Conservation (phyloP, 2,113 vertebrate species). For the Melanerpes formicivorus region DNA sequence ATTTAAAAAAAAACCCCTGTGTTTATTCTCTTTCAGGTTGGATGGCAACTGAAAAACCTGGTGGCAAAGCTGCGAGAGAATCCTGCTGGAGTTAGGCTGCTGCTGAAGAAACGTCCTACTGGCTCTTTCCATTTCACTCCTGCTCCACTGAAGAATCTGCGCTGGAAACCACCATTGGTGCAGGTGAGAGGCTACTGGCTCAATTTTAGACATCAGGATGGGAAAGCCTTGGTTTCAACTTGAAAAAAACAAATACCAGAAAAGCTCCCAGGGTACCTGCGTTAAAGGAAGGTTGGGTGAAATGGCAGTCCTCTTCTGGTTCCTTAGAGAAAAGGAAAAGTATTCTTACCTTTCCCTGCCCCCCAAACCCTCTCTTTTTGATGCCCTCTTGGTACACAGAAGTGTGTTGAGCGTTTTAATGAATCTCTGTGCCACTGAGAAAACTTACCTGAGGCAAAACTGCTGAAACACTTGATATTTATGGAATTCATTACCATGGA, state of each 20-base stretch:
- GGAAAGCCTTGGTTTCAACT: background rate
- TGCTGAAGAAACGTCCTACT: conserved; percentile 91
- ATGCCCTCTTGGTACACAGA: background rate
- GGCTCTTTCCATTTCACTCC: conserved; percentile 84
- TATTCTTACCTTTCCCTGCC: background rate
- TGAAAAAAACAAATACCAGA: background rate
- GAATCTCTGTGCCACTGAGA: background rate
- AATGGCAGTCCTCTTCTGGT: background rate
- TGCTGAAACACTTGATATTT: background rate
- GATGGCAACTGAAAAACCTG: conserved; percentile 95
- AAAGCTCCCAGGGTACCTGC: background rate
- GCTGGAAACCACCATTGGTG: conserved; percentile 91
- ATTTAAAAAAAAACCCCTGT: background rate
- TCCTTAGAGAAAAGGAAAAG: background rate
- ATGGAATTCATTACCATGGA: background rate
- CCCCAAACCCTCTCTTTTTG: background rate
- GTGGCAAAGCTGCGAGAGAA: conserved; percentile 89
- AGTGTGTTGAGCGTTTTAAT: background rate
- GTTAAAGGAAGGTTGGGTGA: background rate
- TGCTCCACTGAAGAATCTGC: conserved; percentile 90
- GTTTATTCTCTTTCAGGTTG: conserved; percentile 81
- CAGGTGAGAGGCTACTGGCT: conserved; percentile 80
- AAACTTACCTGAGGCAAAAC: background rate
- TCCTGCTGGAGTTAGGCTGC: conserved; percentile 81
- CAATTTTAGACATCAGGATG: background rate